Conservation (phyloP, 2,113 vertebrate species). For the Mesocricetus auratus region DNA sequence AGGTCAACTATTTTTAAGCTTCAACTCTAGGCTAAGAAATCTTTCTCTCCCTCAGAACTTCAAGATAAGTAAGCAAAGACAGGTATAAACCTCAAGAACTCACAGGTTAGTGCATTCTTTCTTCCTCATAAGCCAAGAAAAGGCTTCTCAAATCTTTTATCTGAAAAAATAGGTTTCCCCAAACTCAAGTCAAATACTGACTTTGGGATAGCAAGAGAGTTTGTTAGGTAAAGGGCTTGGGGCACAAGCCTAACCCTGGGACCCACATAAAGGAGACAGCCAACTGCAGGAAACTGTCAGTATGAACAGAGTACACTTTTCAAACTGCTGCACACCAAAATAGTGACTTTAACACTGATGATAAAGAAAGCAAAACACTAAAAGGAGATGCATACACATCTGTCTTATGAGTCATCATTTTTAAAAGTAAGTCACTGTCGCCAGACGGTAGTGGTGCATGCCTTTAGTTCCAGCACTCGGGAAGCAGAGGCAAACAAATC, state of each 20-base stretch:
- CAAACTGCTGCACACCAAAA: conserved; percentile 20
- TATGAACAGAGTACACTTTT: conserved; percentile 11
- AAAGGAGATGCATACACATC: not conserved
- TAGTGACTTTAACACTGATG: conserved; percentile 41
- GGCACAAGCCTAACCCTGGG: not conserved
- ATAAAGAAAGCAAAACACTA: not conserved
- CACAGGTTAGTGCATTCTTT: not conserved
- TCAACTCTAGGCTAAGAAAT: conserved; percentile 47
- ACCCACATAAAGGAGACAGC: not conserved
- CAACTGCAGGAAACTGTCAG: not conserved
- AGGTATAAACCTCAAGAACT: conserved; percentile 22
- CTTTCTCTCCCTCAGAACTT: conserved; percentile 25
- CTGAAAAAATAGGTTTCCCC: not conserved
- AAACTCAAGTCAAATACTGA: conserved; percentile 31
- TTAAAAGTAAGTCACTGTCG: not conserved
- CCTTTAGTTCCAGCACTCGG: too few relatives aligned
- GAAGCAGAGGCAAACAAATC: too few relatives aligned
- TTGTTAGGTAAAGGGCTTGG: not conserved
- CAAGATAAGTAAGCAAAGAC: not conserved
- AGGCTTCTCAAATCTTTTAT: conserved; percentile 15
- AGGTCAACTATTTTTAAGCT: conserved; percentile 32
- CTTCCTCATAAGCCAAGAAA: not conserved
- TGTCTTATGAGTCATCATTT: not conserved
- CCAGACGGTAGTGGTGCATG: too few relatives aligned
- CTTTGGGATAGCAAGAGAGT: not conserved